Conservation (phyloP, 2,888 invertebrate species). For the Thera obeliscata region DNA sequence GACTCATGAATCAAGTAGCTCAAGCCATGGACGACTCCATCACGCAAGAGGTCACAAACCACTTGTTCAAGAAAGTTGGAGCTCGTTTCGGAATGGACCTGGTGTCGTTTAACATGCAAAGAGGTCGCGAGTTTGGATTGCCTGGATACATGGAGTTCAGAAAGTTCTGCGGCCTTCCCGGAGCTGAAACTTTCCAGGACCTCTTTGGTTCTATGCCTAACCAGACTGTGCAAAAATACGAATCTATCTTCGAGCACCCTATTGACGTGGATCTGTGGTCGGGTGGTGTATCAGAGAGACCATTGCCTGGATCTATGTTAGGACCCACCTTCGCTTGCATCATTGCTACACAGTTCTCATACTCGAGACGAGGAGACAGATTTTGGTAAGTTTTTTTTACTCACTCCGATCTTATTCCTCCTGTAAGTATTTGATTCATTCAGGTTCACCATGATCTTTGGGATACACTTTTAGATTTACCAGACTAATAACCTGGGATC, state of each 20-base stretch:
- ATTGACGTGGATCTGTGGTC: slow-evolving; percentile 97
- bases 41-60: slow-evolving; percentile 95
- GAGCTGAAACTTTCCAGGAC: slow-evolving; percentile 90
- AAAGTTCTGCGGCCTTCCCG: slow-evolving; percentile 94
- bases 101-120: slow-evolving; percentile 96
- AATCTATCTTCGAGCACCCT: slow-evolving; percentile 94
- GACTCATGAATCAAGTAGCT: slow-evolving; percentile 96
- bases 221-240: slow-evolving; percentile 92
- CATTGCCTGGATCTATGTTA: slow-evolving; percentile 95
- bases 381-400: slow-evolving; percentile 87
- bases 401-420: neutral
- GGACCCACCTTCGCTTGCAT: slow-evolving; percentile 97
- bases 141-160: slow-evolving; percentile 97
- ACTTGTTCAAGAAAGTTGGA: slow-evolving; percentile 93
- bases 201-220: slow-evolving; percentile 95
- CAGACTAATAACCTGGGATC: too few relatives aligned
- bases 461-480: neutral
- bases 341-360: slow-evolving; percentile 96
- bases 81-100: slow-evolving; percentile 93
- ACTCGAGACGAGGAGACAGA: slow-evolving; percentile 94
- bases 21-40: slow-evolving; percentile 98
- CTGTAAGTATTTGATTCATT: neutral
- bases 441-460: neutral
- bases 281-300: slow-evolving; percentile 95
- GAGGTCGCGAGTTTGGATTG: slow-evolving; percentile 95